A percentile compares a stretch with the other conserved stretches of the same genome.
These are phyloP conservation scores for Mirza zaza DNA, from an alignment of 2,113 vertebrate species.

Conservation along the genomic window DNA sequence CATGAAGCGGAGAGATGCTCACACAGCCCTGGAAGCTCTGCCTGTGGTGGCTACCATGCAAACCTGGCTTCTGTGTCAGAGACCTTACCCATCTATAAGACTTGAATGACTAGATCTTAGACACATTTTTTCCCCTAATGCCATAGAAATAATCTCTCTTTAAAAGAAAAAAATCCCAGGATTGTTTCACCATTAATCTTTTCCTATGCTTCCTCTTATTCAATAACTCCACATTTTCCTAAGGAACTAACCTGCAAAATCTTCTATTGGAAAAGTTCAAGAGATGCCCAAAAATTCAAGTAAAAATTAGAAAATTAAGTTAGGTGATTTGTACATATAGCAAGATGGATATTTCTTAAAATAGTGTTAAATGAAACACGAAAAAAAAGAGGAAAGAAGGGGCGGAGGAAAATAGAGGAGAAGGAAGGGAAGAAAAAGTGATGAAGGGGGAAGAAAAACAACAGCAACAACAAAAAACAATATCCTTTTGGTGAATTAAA, in stretches of 20 bases:
- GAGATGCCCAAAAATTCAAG: neutral
- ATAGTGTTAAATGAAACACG: neutral
- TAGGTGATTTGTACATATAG: neutral
- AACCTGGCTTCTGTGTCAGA: neutral
- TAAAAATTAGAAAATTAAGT: neutral
- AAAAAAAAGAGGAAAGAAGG: neutral
- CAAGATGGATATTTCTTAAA: neutral
- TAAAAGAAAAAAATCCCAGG: neutral
- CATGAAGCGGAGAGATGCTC: neutral
- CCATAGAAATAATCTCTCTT: neutral
- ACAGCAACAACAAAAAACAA: neutral
- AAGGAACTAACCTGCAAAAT: neutral
- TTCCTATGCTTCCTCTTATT: neutral
- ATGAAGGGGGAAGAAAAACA: neutral
- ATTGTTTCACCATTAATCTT: neutral
- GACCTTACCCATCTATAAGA: neutral
- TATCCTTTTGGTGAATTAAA: neutral
- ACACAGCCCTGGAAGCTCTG: neutral
- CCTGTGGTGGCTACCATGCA: no score
- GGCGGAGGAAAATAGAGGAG: neutral
- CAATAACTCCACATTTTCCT: neutral
- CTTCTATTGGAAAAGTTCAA: neutral
- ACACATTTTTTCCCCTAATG: no score
- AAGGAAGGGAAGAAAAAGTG: neutral
- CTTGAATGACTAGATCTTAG: neutral